Base-by-base conservation (phyloP, 2,113 vertebrate species). In the Melanocharis versteri region DNA sequence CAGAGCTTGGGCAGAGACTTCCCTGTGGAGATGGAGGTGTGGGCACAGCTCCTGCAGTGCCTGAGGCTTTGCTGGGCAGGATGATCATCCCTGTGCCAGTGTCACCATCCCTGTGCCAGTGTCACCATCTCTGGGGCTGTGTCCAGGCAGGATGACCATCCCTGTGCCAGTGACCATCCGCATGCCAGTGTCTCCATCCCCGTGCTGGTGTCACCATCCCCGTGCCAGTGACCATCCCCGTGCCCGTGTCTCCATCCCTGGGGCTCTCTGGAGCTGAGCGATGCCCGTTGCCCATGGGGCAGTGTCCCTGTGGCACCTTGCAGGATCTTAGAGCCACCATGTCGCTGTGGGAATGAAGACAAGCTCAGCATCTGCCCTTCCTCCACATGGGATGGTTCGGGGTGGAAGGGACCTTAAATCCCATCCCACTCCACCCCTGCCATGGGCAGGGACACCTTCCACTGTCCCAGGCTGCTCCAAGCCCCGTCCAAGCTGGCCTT, bases 11-110 rank as follows among this genome's bases (percentile, higher is more conserved):
- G 60, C 35, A 68, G 44, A 75, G 51, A 27, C 2, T 10, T 78
- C 84, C 33, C 20, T 3, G 4, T 7, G 61, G 84, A 56, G 16
- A 31, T 27, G 33, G 26, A 78, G 60, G n/a, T 27, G 39, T 54
- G 58, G 62, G 8, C 13, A 47, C 53, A 83, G 42, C 5, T 80
- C 45, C 64, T 48, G 48, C 0, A 0, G n/a, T 42, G 24, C n/a
- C 22, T 9, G 39, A 47, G 54, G n/a, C 45, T 79, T 68, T 70
- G 37, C 48, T 4, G 10, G 42, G 24, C 7, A 21, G 50, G 33
- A 24, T 65, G 40, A 28, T 2, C 2, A 1, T 31, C 39, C 31
- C 14, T 0, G 1, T 10, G 40, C 2, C 40, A 19, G 22, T 15
- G 27, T 54, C 37, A 10, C 22, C 56, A 33, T 39, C 12, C 21